Conservation (phyloP, 2,113 vertebrate species). For the Tragelaphus strepsiceros region DNA sequence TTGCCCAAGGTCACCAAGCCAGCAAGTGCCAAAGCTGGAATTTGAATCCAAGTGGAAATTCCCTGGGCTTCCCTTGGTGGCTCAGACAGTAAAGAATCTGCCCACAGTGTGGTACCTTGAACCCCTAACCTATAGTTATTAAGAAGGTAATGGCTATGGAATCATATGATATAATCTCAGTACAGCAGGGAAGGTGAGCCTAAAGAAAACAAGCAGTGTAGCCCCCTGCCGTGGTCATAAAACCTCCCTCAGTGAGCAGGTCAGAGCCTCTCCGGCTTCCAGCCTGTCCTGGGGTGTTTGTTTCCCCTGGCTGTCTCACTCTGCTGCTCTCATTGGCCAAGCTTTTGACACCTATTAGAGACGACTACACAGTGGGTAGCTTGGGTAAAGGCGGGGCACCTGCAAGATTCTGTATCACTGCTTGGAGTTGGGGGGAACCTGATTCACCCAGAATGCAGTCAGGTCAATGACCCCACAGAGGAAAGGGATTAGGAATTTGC, state of each 20-base stretch:
- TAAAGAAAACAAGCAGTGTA: neutral
- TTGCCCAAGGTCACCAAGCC: neutral
- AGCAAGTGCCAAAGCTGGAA: neutral
- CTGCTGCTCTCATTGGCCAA: neutral
- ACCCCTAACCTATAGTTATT: neutral
- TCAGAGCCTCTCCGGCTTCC: neutral
- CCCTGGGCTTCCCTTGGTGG: neutral
- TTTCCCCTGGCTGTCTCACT: neutral
- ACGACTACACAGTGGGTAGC: neutral
- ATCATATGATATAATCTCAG: neutral
- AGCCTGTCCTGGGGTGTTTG: neutral
- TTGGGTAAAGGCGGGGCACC: neutral
- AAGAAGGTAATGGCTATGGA: neutral
- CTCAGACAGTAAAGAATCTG: neutral
- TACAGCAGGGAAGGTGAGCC: neutral
- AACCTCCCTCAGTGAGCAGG: neutral
- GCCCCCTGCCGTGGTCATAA: rapidly evolving
- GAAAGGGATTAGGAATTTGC: neutral
- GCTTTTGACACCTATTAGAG: neutral
- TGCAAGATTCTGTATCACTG: neutral
- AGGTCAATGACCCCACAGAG: neutral
- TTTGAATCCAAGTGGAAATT: neutral
- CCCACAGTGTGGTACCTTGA: neutral
- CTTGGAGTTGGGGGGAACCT: neutral
- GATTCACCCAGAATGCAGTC: neutral